Base-by-base conservation (phyloP, 2,888 invertebrate genomes). In the Calephelis perditalis region DNA sequence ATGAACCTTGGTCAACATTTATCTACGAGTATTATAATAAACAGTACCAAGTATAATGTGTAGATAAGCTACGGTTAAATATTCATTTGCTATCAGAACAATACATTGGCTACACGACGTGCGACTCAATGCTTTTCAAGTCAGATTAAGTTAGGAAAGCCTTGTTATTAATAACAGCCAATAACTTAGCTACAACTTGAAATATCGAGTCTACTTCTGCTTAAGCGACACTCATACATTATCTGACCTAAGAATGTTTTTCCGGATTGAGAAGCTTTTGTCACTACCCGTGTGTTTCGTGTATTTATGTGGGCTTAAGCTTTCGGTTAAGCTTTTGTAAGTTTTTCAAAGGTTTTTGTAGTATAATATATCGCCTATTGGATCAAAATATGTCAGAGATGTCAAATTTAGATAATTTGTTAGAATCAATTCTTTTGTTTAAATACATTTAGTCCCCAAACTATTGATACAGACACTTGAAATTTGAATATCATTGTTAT, bases 61-160 rank as follows among this genome's bases (percentile, higher is more conserved):
- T 63, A 65, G 68, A 65, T 67, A 66, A 70, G 65, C 61, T 65
- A 66, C 65, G 65, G 62, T 62, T 65, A 64, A 79, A 77, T 82
- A 79, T 81, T 76, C 80, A 77, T 81, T 77, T 76, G 73, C 73
- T 74, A 71, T 74, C 73, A 73, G 76, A 82, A 87, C 87, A 87
- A 87, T 83, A 73, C 78, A 76, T 80, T 73, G 80, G 71, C 78
- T 78, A 77, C 81, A 80, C 84, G 83, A 84, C 81, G 77, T 74
- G 75, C 77, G 78, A 81, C 82, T 86, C 85, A 79, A 84, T 81
- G 82, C 84, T 78, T 86, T 82, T 86, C 84, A 85, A 89, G 87
- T 86, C 87, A 84, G 89, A 89, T 89, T 88, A 89, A 85, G 84
- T 86, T 84, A 85, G 81, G 82, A 84, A 86, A 86, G 84, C 79